Evolutionary conservation across 2,797 vertebrate species (phyloP), one percentile per base, ranked within the genome.

Genomic region (Intellagama lesueurii): DNA sequence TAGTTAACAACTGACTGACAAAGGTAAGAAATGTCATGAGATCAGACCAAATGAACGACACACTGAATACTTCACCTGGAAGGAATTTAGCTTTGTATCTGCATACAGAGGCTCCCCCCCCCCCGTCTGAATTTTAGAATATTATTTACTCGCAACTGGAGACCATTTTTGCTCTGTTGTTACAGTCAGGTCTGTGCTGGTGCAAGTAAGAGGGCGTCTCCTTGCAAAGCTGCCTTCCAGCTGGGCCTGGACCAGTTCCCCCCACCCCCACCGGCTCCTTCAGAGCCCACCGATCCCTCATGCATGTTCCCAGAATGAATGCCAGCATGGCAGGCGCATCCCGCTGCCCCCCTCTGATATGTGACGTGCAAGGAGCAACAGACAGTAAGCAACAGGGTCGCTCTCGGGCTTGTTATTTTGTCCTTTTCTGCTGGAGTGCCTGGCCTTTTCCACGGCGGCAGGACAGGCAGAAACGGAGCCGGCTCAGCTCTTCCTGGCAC

Each of bases 41-140:
- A 35, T 83, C 26, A 1, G 1, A 19, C 22, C 0, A 0, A 64
- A 0, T 1, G 87, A 79, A 60, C 1, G 44, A 77, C 0, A 3
- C 3, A 19, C 72, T 47, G 70, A 82, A 72, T 70, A 14, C 4
- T 28, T 40, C 35, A 0, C 1, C 1, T 17, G 26, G 86, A 83
- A 87, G 81, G 81, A 69, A 40, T 69, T 77, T 68, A 16, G 7
- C 22, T 8, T 47, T 40, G 30, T 68, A 76, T 83, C 83, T 81
- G 2, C 0, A 0, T 0, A 0, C 26, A 64, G 40, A 80, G 76
- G 40, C 0, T 68, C 70, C 76, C 75, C 3, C 3, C 3, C 40
- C 40, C 40, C 85, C 47, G 0, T 12, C 80, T 0, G 1, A 1
- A 0, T n/a, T 64, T 32, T 3, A 16, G 81, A 0, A 70, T 11